Conservation (phyloP, 2,888 invertebrate genomes). For the Dastarcus helophoroides region DNA sequence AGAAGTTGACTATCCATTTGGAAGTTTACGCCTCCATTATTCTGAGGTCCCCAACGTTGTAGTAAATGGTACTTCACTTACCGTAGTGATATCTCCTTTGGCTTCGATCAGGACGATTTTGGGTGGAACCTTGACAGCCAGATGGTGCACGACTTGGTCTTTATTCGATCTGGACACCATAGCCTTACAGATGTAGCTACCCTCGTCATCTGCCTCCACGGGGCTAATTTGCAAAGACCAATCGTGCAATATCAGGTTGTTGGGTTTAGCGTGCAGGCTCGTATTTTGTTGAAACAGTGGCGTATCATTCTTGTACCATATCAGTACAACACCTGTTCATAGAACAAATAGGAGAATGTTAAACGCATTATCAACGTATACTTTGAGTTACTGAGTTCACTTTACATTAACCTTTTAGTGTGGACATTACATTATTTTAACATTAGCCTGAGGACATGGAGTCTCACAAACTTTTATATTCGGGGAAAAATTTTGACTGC, state of each 20-base stretch:
- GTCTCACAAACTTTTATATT: too few species aligned
- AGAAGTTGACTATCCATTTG: too few species aligned
- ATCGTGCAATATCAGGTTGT: conserved; percentile 15
- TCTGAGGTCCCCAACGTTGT: conserved; percentile 10
- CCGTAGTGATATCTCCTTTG: conserved; percentile 19
- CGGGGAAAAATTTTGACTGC: too few species aligned
- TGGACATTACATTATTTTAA: too few species aligned
- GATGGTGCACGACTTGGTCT: conserved; percentile 20
- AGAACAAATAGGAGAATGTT: too few species aligned
- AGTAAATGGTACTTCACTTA: conserved; percentile 17
- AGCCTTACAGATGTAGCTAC: conserved; percentile 25
- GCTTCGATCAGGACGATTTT: conserved; percentile 23
- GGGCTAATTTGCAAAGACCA: conserved; percentile 18
- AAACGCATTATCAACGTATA: too few species aligned
- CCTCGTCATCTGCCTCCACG: conserved; percentile 19
- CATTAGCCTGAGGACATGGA: too few species aligned
- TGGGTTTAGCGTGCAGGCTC: conserved; percentile 13
- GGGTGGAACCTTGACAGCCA: conserved; percentile 21
- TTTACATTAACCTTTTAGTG: too few species aligned
- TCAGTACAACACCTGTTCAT: too few species aligned
- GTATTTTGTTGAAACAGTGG: conserved; percentile 21
- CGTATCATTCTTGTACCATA: conserved; percentile 22
- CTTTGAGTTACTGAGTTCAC: too few species aligned
- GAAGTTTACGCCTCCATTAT: too few species aligned
- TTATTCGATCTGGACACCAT: conserved; percentile 14